These are phyloP conservation scores for Muntiacus muntjak DNA, from an alignment of 2,113 vertebrate genomes.

Conservation along the genomic window DNA sequence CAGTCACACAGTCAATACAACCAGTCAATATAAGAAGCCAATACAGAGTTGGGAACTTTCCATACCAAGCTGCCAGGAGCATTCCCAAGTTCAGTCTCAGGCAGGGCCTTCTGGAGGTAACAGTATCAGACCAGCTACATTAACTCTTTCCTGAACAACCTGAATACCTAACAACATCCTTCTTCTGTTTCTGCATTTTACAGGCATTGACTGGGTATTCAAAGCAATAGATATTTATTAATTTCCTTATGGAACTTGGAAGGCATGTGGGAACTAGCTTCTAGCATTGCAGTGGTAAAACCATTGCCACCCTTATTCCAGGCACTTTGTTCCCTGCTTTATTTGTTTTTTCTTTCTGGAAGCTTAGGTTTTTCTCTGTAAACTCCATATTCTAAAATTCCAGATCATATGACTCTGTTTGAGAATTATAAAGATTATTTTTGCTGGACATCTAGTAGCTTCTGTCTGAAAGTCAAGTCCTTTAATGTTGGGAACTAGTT, in stretches of 20 bases:
- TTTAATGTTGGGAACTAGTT: not conserved
- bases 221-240: not conserved
- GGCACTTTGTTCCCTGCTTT: not conserved
- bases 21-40: not conserved
- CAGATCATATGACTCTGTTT: not conserved
- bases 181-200: not conserved
- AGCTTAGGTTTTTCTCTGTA: not conserved
- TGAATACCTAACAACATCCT: not conserved
- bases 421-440: not conserved
- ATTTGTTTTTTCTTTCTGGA: not conserved
- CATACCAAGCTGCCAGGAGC: fast-evolving
- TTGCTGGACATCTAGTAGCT: not conserved
- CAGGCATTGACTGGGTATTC: not conserved
- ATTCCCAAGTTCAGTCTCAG: not conserved
- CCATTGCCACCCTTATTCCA: not conserved
- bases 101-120: not conserved
- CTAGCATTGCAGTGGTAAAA: not conserved
- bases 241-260: not conserved
- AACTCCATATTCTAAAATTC: not conserved
- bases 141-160: not conserved
- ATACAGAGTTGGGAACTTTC: not conserved
- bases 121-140: fast-evolving
- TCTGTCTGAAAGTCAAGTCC: not conserved
- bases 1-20: not conserved
- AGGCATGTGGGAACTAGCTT: not conserved